Evolutionary conservation across 1,140 invertebrate species (phyloP).

Genomic region (Psilanteris sp.): DNA sequence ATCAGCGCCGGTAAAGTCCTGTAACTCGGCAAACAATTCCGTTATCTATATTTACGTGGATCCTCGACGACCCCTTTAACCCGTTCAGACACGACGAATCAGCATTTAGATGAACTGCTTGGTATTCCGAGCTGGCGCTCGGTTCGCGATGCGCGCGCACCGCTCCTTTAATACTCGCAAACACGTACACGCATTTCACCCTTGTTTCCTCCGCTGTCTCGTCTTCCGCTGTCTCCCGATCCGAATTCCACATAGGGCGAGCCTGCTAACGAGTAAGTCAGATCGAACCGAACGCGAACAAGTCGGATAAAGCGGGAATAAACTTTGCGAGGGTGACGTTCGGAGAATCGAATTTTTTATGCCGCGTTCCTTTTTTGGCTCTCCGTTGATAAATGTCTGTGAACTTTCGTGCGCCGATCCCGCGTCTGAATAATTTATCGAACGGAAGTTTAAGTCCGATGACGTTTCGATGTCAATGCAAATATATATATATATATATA

Average conservation of each 20-base stretch:
- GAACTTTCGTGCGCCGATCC: slow-evolving; percentile 13
- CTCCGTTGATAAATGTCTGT: slow-evolving; percentile 20
- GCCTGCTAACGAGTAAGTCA: slow-evolving; percentile 30
- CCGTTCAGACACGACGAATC: slow-evolving; percentile 34
- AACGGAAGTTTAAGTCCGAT: slow-evolving; percentile 15
- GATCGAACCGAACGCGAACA: slow-evolving; percentile 37
- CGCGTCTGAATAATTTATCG: slow-evolving; percentile 19
- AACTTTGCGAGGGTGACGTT: slow-evolving; percentile 22
- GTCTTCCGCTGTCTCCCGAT: slow-evolving; percentile 2
- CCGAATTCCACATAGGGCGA: slow-evolving; percentile 18
- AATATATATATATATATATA: too few relatives aligned
- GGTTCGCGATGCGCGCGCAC: slow-evolving; percentile 13
- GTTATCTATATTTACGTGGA: slow-evolving; percentile 36
- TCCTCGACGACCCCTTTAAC: slow-evolving; percentile 26
- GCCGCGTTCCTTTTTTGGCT: not conserved
- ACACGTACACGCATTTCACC: slow-evolving; percentile 31
- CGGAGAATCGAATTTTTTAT: slow-evolving; percentile 1
- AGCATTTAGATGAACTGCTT: slow-evolving; percentile 59
- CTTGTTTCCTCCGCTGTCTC: slow-evolving; percentile 23
- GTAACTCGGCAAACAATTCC: slow-evolving; percentile 43
- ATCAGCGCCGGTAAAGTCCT: slow-evolving; percentile 10
- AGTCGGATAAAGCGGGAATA: slow-evolving; percentile 26
- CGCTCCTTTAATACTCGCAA: slow-evolving; percentile 12
- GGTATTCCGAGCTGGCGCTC: slow-evolving; percentile 33
- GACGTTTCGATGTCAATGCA: slow-evolving; percentile 11